These are phyloP conservation scores for Helarctos malayanus DNA, from an alignment of 2,797 vertebrate species.

Conservation along the genomic window DNA sequence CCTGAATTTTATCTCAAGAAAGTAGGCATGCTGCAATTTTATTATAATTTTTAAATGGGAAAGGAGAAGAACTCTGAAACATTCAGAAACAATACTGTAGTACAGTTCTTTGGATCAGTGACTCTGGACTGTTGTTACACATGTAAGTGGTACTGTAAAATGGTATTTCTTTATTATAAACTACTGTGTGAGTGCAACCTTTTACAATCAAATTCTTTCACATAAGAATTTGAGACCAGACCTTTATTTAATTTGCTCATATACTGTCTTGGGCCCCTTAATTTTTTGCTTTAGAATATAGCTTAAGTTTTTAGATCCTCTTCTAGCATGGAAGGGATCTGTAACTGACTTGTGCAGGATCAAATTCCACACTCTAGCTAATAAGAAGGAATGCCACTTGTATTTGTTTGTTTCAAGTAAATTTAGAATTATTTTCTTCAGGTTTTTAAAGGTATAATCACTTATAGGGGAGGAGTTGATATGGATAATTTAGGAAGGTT, in stretches of 20 bases:
- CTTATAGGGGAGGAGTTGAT: background rate
- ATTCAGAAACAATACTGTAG: background rate
- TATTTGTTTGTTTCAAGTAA: background rate
- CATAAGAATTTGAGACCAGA: background rate
- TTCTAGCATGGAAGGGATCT: background rate
- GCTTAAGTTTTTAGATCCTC: slow-evolving; percentile 16
- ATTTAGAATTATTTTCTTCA: slow-evolving; percentile 43
- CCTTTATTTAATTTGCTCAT: slow-evolving; percentile 39
- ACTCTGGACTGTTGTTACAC: background rate
- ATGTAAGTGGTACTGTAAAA: background rate
- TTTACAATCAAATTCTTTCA: background rate
- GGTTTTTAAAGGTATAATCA: slow-evolving; percentile 17
- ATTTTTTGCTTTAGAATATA: slow-evolving; percentile 31
- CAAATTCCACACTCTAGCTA: background rate
- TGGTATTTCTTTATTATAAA: background rate
- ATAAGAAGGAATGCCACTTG: background rate
- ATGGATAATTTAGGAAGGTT: slow-evolving; percentile 13
- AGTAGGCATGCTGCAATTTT: background rate
- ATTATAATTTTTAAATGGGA: background rate
- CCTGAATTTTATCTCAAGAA: slow-evolving; percentile 34
- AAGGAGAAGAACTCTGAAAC: slow-evolving; percentile 3
- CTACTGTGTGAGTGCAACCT: background rate
- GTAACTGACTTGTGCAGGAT: background rate
- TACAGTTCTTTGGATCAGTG: background rate
- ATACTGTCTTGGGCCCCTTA: background rate